Percentiles rank a stretch among this genome's conserved stretches.
These are phyloP conservation scores for Zoanthus gigantus DNA, from an alignment of 92 coral and sea anemone species.

Conservation along the genomic window DNA sequence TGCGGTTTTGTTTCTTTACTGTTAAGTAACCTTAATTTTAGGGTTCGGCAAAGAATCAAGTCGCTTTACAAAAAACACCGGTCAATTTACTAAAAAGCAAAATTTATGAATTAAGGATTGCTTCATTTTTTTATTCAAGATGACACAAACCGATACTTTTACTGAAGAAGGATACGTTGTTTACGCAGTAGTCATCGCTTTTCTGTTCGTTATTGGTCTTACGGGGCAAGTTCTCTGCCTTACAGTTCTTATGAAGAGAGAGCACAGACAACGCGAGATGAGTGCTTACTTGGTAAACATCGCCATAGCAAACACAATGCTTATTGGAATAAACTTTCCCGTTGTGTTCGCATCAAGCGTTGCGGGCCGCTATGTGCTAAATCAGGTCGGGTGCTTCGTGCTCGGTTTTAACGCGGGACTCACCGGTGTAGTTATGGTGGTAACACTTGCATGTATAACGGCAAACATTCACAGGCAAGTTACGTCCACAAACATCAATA, in stretches of 20 bases:
- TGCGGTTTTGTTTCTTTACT: too few relatives aligned
- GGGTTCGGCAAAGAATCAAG: too few relatives aligned
- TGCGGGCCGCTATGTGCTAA: conserved; percentile 37
- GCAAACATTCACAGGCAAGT: conserved; percentile 37
- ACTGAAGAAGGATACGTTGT: conserved; percentile 18
- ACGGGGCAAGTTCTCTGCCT: conserved; percentile 33
- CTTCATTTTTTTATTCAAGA: background rate
- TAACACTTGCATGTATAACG: conserved; percentile 35
- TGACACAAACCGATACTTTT: background rate
- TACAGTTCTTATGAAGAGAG: conserved; percentile 32
- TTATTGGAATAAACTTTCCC: conserved; percentile 48
- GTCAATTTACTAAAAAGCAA: background rate
- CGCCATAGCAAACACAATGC: conserved; percentile 54
- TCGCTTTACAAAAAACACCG: background rate
- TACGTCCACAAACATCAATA: background rate
- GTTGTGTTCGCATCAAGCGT: conserved; percentile 47
- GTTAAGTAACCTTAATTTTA: background rate
- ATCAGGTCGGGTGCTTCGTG: conserved; percentile 23
- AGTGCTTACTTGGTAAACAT: conserved; percentile 56
- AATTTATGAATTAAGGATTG: too few relatives aligned
- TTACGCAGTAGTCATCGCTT: conserved; percentile 38
- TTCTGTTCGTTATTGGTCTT: conserved; percentile 41
- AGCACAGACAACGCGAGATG: conserved; percentile 54
- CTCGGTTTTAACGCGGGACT: conserved; percentile 59
- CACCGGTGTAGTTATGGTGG: conserved; percentile 53